A percentile compares a stretch with the other conserved stretches of the same genome.
These are phyloP conservation scores for Hemicordylus capensis DNA, from an alignment of 2,113 vertebrate species.

Conservation along the genomic window DNA sequence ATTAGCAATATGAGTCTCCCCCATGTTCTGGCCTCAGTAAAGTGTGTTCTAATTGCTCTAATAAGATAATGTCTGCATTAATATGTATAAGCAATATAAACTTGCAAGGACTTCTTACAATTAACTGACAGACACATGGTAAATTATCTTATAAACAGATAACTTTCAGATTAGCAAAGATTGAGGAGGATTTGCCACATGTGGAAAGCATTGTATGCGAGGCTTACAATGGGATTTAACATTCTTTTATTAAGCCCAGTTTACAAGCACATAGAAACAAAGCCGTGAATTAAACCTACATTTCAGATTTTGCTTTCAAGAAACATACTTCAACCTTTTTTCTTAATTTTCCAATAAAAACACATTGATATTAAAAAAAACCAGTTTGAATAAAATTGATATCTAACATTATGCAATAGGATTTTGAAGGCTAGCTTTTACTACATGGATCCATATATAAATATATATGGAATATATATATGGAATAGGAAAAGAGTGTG, in stretches of 20 bases:
- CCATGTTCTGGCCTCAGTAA: neutral
- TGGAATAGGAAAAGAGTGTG: too few species aligned
- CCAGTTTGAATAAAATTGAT: neutral
- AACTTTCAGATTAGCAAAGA: neutral
- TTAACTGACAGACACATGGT: too few species aligned
- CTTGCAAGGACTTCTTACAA: neutral
- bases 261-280: neutral
- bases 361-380: neutral
- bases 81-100: neutral
- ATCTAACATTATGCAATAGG: neutral
- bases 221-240: neutral
- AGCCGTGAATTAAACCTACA: neutral
- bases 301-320: neutral
- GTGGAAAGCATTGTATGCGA: neutral
- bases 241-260: neutral
- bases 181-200: neutral
- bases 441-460: neutral
- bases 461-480: too few species aligned
- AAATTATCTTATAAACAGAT: too few species aligned
- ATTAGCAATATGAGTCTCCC: neutral
- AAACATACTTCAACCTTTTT: too few species aligned
- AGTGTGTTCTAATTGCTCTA: neutral
- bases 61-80: neutral
- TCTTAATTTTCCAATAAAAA: too few species aligned
- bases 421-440: neutral